phyloP scores from a whole-genome alignment of 2,888 invertebrate species.

The Arctia plantaginis region DNA sequence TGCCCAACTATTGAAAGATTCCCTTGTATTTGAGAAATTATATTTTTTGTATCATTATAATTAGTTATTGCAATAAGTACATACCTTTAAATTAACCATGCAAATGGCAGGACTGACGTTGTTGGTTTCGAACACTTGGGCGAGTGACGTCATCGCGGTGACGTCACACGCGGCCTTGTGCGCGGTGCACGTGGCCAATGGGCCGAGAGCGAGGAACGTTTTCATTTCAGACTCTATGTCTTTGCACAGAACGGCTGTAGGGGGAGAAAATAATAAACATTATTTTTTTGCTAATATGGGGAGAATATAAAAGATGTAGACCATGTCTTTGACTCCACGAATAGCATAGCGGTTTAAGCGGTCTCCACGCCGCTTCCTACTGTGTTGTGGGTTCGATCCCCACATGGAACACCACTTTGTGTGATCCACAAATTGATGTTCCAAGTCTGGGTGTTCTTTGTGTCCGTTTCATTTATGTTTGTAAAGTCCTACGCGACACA shows the following conservation, averaged over 20 bases:
- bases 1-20: background rate
- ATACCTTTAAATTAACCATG: constrained; percentile 71
- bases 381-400: too few relatives aligned
- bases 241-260: constrained; percentile 73
- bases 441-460: too few relatives aligned
- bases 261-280: background rate
- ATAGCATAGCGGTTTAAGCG: too few relatives aligned
- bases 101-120: constrained; percentile 65
- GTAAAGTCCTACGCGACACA: too few relatives aligned
- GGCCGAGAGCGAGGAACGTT: constrained; percentile 56
- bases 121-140: constrained; percentile 47
- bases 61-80: background rate
- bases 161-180: constrained; percentile 37
- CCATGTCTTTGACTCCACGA: too few relatives aligned
- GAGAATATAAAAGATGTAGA: too few relatives aligned
- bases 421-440: too few relatives aligned
- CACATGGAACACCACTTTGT: too few relatives aligned
- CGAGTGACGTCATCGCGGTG: constrained; percentile 50
- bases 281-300: background rate
- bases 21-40: background rate
- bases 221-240: constrained; percentile 70
- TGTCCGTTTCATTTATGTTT: too few relatives aligned
- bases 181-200: constrained; percentile 35
- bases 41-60: too few relatives aligned
- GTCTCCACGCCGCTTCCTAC: too few relatives aligned